Conservation (phyloP, 2,797 vertebrate species). For the Rhinichthys osculus region DNA sequence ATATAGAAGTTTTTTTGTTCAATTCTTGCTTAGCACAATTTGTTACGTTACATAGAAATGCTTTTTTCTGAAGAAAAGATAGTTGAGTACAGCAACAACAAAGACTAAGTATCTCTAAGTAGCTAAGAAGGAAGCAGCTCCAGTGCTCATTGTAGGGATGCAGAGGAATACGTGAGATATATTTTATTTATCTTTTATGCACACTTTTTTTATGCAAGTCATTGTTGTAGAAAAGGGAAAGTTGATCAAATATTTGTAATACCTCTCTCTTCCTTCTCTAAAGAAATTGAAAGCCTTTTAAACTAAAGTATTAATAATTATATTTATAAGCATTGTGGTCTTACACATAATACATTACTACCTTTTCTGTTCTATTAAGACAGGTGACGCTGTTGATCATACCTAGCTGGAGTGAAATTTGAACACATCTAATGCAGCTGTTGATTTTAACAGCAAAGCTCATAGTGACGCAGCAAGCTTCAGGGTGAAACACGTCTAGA, state of each 20-base stretch:
- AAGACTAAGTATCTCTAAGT: neutral
- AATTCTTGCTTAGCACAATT: neutral
- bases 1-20: neutral
- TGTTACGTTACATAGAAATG: neutral
- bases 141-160: neutral
- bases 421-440: constrained; percentile 30
- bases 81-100: neutral
- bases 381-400: constrained; percentile 25
- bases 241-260: neutral
- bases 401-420: constrained; percentile 3
- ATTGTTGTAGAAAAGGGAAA: constrained; percentile 7
- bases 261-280: no score
- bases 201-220: neutral
- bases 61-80: constrained; percentile 11
- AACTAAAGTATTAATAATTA: neutral
- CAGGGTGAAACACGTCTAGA: constrained; percentile 39
- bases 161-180: neutral
- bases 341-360: neutral
- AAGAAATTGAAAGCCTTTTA: neutral
- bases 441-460: constrained; percentile 13
- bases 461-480: constrained; percentile 17
- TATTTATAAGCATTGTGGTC: neutral
- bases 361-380: constrained; percentile 1
- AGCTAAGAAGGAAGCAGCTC: neutral
- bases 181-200: neutral